Percentiles rank a stretch among this genome's conserved stretches.
Conservation (phyloP, 2,113 vertebrate species). For the Mastomys natalensis region DNA sequence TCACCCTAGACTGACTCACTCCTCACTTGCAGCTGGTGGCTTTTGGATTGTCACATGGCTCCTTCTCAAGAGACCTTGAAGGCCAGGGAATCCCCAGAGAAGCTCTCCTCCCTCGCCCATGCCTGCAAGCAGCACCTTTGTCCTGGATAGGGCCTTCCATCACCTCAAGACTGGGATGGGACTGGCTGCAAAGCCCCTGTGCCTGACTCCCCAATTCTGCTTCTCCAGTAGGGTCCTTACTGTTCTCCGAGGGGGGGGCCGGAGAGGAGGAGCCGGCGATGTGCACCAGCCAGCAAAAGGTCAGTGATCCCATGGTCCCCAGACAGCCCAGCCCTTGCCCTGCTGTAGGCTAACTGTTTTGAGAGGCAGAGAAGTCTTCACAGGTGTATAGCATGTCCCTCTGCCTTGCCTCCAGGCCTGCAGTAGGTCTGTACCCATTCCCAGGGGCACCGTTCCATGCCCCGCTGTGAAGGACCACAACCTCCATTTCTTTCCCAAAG, state of each 20-base stretch:
- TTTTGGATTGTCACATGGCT: neutral
- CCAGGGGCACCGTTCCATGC: neutral
- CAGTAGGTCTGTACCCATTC: neutral
- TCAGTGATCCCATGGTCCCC: conserved; percentile 72
- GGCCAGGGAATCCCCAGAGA: neutral
- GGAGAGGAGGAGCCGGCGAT: conserved; percentile 85
- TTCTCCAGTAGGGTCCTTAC: conserved; percentile 87
- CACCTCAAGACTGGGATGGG: conserved; percentile 73
- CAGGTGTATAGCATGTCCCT: neutral
- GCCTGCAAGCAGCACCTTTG: neutral
- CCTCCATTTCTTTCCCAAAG: neutral
- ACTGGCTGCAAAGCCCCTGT: conserved; percentile 37
- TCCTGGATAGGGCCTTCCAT: conserved; percentile 15
- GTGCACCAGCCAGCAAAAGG: conserved; percentile 84
- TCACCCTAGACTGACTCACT: neutral
- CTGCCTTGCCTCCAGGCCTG: neutral
- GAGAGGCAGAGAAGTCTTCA: neutral
- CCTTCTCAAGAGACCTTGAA: conserved; percentile 20
- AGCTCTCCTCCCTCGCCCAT: neutral
- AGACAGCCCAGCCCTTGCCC: conserved; percentile 45
- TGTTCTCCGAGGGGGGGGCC: conserved; percentile 87
- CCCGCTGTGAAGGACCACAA: neutral
- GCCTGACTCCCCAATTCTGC: conserved; percentile 84
- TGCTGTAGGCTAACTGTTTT: neutral
- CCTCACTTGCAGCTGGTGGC: neutral